Percentiles rank a stretch among this genome's conserved stretches.
Conservation (phyloP, 2,888 invertebrate genomes). For the Tenthredo amoena region DNA sequence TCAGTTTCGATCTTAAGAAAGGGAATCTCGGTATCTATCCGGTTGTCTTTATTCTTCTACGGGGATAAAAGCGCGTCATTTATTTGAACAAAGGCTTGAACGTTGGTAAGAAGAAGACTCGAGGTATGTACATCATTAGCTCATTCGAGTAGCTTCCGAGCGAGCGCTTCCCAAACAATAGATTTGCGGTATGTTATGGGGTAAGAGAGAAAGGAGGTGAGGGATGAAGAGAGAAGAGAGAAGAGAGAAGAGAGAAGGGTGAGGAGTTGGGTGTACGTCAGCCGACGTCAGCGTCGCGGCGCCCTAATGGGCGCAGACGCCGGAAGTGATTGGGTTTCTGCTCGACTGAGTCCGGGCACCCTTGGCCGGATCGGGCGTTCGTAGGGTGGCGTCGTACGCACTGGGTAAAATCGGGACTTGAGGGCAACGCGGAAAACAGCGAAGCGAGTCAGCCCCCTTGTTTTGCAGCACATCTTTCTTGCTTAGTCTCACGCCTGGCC, state of each 20-base stretch:
- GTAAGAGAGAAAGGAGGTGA: constrained; percentile 54
- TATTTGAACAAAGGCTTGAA: constrained; percentile 20
- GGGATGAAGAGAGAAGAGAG: constrained; percentile 56
- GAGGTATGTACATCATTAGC: constrained; percentile 70
- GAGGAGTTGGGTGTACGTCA: constrained; percentile 72
- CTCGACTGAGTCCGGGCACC: constrained; percentile 77
- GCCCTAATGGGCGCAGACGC: constrained; percentile 81
- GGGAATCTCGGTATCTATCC: not conserved
- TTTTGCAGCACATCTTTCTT: constrained; percentile 76
- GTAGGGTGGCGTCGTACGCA: constrained; percentile 55
- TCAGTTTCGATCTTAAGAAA: not conserved
- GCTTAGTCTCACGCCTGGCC: constrained; percentile 75
- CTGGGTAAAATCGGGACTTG: constrained; percentile 49
- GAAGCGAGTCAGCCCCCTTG: constrained; percentile 66
- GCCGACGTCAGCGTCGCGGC: constrained; percentile 79
- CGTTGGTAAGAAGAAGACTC: constrained; percentile 60
- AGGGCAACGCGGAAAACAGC: constrained; percentile 54
- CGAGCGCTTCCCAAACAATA: constrained; percentile 75
- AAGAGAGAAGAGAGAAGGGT: constrained; percentile 54
- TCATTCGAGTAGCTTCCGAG: constrained; percentile 68
- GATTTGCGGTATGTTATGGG: constrained; percentile 74
- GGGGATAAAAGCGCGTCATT: constrained; percentile 51
- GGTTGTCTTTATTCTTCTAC: not conserved
- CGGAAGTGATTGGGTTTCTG: constrained; percentile 83
- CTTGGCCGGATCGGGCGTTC: constrained; percentile 67